Base-by-base conservation (phyloP, 2,113 vertebrate genomes). In the Cettia cetti region DNA sequence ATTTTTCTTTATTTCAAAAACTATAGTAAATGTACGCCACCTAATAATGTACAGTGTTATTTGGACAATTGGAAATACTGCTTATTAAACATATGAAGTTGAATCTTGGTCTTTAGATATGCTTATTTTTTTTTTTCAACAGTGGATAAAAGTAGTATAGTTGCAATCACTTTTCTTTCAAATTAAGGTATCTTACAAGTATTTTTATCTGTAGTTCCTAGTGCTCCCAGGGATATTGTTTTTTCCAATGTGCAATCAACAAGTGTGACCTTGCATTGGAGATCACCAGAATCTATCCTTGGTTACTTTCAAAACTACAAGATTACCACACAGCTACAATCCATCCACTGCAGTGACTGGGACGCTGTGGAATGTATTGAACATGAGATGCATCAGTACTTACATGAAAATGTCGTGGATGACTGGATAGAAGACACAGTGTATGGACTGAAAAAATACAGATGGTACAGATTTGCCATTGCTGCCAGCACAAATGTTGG, bases 301-400 rank as follows among this genome's bases (percentile, higher is more conserved):
- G 99, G 99, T 76, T 98, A 98, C 94, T 98, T 99, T 85, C 98
- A 95, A 97, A 98, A 98, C 95, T 99, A 99, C 96, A 98, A 97
- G 90, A 97, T 99, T 89, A 98, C 97, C 56, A 97, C 96, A 70
- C 98, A 99, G 90, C 97, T 98, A 81, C 98, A 98, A 74, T 97
- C 98, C 57, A 69, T 93, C 56, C 90, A 90, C 44, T 99, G 99
- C 84, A 94, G 84, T 93, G 97, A 97, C 82, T 98, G 98, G 98
- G 94, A 97, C 92, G 39, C 88, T n/a, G 72, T 94, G 57, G 97
- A 94, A 82, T 99, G 99, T 86, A 88, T 99, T 89, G 98, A 99
- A 82, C 66, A 94, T 61, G 96, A 98, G 79, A 87, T 93, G 72
- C 74, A 97, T n/a, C 96, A 98, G 50, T 98, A 98, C 52, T 96